Evolutionary conservation across 53 echinoderm and acorn worm species (phyloP), one percentile per base, ranked within the genome.

Genomic region (Arbacia lixula): DNA sequence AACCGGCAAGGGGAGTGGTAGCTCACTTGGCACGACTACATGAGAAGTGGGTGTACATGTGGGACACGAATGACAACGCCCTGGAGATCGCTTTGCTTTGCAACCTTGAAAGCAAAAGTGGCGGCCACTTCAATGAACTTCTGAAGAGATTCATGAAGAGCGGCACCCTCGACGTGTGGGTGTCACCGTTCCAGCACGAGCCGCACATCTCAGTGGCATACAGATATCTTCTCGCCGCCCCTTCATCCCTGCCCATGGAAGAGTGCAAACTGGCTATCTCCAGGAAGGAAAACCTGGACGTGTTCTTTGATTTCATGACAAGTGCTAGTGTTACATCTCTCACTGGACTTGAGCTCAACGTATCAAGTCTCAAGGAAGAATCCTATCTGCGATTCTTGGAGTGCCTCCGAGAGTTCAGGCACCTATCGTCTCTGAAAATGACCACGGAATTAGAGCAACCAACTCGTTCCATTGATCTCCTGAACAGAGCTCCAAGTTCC

Each of bases 81-180:
- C 24, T 60, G 25, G 78, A 78, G 26, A 78, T 78, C 19, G 78
- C 78, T 58, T 60, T 78, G 60, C 78, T 78, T 6, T 57, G 78
- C 38, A 78, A 78, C 28, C 41, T 78, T 6, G 78, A 78, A 29
- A 38, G 78, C 36, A 78, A 78, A 30, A 78, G 78, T 39, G 40
- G 58, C 38, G 78, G 78, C 12, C 27, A 38, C 37, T 36, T 78
- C 58, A 78, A 78, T 38, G 25, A 54, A 21, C 39, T 36, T 14
- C 31, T 78, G 57, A 60, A 60, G 57, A 78, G 31, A 9, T 58
- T 78, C 58, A n/a, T 78, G 0, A 58, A 39, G 40, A 57, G 58
- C 5, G 56, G 78, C 38, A 25, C 12, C 10, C 27, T 78, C 2
- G 2, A 78, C 25, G 38, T 78, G 41, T 58, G 21, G 11, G 31